Base-by-base conservation (phyloP, 2,888 invertebrate species). In the Lordiphosa andalusiaca region DNA sequence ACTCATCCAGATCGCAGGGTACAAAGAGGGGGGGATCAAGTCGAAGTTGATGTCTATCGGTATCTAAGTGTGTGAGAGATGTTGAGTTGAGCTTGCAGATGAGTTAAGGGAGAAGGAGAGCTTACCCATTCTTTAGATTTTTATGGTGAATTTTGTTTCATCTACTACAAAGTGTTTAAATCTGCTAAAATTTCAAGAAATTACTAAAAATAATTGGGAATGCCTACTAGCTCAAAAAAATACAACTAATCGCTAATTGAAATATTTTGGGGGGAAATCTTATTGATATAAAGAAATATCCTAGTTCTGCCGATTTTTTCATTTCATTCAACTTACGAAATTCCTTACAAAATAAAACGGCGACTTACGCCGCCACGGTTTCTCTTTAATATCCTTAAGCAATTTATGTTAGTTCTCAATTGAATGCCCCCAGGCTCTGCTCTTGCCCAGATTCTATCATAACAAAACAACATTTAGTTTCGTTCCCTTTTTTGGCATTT, bases 1-100 rank as follows among this genome's bases (percentile, higher is more conserved):
- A 63, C 2, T 59, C 37, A 0, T 61, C 51, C 30, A 71, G 16
- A 33, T 74, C 47, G 13, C 85, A 85, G 7, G 64, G 60, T n/a
- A 84, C 35, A 40, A 80, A 85, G 0, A 80, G 63, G 4, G 85
- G 80, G 0, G 80, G 80, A 51, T 81, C 60, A 39, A 84, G 38
- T 19, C 42, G 21, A 0, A 58, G 1, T 1, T 25, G 41, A 10
- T 30, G 5, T 10, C 16, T 16, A 19, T 16, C 21, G 5, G 12
- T n/a, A 4, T 12, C 3, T 7, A 0, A 0, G 6, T 30, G 46
- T 54, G 0, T 4, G 19, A 7, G 13, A 30, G 1, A 1, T 12
- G 9, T n/a, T n/a, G n/a, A n/a, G 3, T 41, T n/a, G 41, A n/a
- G 2, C 1, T 23, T 2, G 0, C 12, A 41, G 10, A n/a, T 2